Conservation (phyloP, 2,888 invertebrate species). For the Seira ritae region DNA sequence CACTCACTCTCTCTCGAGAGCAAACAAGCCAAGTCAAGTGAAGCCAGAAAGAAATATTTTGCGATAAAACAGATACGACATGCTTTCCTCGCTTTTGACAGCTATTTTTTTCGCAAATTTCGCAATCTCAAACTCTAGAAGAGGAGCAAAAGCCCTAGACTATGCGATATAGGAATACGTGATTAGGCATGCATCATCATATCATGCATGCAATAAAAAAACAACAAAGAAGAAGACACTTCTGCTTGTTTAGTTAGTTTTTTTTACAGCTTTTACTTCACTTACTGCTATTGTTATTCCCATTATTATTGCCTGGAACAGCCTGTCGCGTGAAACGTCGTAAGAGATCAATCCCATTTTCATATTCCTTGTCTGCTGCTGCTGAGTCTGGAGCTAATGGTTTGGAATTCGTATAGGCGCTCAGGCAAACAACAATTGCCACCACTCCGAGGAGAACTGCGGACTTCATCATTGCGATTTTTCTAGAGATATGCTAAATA, state of each 20-base stretch:
- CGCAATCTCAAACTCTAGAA: too few relatives aligned
- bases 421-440: slow-evolving; percentile 56
- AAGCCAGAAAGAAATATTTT: background rate
- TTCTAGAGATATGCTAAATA: too few relatives aligned
- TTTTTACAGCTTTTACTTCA: slow-evolving; percentile 1
- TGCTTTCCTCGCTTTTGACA: too few relatives aligned
- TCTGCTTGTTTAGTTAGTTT: too few relatives aligned
- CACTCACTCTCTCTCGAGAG: too few relatives aligned
- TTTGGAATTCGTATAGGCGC: slow-evolving; percentile 65
- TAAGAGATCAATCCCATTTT: slow-evolving; percentile 67
- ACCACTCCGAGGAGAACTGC: slow-evolving; percentile 41
- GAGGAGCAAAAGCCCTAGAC: too few relatives aligned
- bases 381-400: slow-evolving; percentile 50
- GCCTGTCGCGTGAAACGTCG: slow-evolving; percentile 69
- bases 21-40: background rate
- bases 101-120: too few relatives aligned
- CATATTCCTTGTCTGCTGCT: slow-evolving; percentile 50
- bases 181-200: too few relatives aligned
- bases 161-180: too few relatives aligned
- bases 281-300: slow-evolving; percentile 55
- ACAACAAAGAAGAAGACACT: too few relatives aligned
- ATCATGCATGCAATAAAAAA: too few relatives aligned
- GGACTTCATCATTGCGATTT: slow-evolving; percentile 58
- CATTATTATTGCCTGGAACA: slow-evolving; percentile 45
- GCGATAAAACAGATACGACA: background rate